Evolutionary conservation across 2,113 vertebrate genomes (phyloP), one percentile per base, ranked within the genome.

Genomic region (Onychostruthus taczanowskii): DNA sequence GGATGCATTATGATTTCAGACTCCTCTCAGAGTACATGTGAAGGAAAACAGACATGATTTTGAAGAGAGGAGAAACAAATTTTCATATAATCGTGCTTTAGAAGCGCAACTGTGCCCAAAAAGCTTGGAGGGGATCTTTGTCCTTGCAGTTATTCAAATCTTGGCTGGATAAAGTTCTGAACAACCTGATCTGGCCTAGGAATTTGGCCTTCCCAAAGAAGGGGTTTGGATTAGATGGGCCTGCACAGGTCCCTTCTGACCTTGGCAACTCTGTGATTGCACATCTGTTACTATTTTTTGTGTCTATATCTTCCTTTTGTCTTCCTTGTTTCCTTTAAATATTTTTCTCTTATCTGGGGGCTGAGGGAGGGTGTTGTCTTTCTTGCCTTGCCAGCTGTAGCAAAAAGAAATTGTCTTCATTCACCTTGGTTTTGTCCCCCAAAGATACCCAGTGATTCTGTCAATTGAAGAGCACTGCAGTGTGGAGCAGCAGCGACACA

Each of bases 401-500:
- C 16, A 41, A 66, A 52, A 64, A 68, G 11, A 47, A 56, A 16
- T 35, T 28, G 28, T 64, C 28, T n/a, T 49, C 31, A 35, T 53
- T 68, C 16, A 24, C 53, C 17, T 94, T 47, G 91, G 16, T 66
- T 80, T 92, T 53, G 56, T 84, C 10, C 3, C 30, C 80, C 18
- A 20, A 95, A 99, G 99, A 28, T 99, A 98, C 96, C 99, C 99
- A 0, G 90, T 99, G 70, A 98, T 99, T 94, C 98, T 99, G 93
- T 99, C 99, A 58, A 99, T 99, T 2, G 99, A 99, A 96, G 99
- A 99, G 93, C 99, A 99, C 70, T 99, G 99, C 26, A 95, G 98
- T 0, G 52, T 99, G n/a, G 99, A 99, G 50, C 99, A 99, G 95
- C 99, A 99, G 96, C 98, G 99, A 35, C 97, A 99, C 92, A 99